phyloP scores from a whole-genome alignment of 2,113 vertebrate genomes.

The Platysteira castanea region DNA sequence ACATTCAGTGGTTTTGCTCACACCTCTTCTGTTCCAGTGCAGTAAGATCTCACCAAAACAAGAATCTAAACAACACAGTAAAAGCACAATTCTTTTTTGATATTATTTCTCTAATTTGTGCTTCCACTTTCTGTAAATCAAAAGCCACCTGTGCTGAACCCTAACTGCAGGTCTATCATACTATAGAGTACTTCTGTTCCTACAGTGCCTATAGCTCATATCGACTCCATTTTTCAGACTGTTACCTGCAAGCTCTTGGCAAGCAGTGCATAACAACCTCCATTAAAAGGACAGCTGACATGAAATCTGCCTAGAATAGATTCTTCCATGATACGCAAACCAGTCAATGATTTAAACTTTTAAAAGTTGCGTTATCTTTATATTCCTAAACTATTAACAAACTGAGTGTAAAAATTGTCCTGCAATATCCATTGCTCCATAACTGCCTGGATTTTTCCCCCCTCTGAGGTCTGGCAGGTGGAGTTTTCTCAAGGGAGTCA shows the following conservation, averaged over 20 bases:
- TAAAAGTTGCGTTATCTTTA: background rate
- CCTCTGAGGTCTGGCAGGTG: fast-evolving
- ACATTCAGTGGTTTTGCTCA: background rate
- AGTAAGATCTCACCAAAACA: background rate
- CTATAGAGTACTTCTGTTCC: background rate
- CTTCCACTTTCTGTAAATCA: background rate
- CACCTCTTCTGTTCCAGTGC: background rate
- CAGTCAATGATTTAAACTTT: background rate
- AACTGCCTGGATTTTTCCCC: fast-evolving
- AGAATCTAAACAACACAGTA: background rate
- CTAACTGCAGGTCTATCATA: background rate
- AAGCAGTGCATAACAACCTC: fast-evolving
- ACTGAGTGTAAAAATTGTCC: background rate
- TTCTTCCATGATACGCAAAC: background rate
- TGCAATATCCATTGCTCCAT: no score
- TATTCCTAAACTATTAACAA: background rate
- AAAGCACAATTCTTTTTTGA: background rate
- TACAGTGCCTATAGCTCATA: background rate
- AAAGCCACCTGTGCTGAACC: background rate
- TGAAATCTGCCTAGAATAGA: background rate
- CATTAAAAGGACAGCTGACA: background rate
- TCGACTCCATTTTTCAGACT: fast-evolving
- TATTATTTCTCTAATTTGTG: background rate
- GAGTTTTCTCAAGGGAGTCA: background rate
- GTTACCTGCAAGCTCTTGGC: background rate